These are phyloP conservation scores for Anguilla marmorata DNA, from an alignment of 2,797 vertebrate species.

Conservation along the genomic window DNA sequence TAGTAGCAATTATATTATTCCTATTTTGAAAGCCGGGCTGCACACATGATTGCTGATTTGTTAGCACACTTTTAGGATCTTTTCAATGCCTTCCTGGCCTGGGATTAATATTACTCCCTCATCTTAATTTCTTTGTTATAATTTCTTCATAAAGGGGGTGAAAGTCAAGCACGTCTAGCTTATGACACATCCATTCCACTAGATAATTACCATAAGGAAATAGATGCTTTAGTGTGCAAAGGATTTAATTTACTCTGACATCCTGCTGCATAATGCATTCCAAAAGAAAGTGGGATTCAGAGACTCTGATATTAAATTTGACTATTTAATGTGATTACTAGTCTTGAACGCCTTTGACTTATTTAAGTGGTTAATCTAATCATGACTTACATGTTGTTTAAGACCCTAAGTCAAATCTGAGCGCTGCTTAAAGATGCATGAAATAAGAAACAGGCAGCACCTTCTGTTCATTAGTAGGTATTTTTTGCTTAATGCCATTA, in stretches of 20 bases:
- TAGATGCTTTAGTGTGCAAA: slow-evolving; percentile 98
- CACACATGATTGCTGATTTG: slow-evolving; percentile 86
- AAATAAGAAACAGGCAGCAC: slow-evolving; percentile 76
- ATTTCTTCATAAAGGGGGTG: slow-evolving; percentile 96
- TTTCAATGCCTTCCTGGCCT: slow-evolving; percentile 84
- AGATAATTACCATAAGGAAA: slow-evolving; percentile 99
- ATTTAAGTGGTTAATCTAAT: slow-evolving; percentile 95
- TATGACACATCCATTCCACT: slow-evolving; percentile 99
- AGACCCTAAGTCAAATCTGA: slow-evolving; percentile 80
- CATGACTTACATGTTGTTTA: slow-evolving; percentile 83
- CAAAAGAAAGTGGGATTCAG: slow-evolving; percentile 95
- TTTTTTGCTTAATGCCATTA: slow-evolving; percentile 58
- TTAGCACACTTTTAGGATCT: slow-evolving; percentile 87
- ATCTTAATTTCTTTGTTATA: slow-evolving; percentile 96
- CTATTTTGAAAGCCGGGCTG: slow-evolving; percentile 88
- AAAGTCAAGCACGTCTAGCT: slow-evolving; percentile 97
- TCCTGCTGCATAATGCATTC: slow-evolving; percentile 95
- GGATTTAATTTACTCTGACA: slow-evolving; percentile 99
- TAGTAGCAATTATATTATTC: slow-evolving; percentile 38
- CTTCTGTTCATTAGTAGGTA: slow-evolving; percentile 62
- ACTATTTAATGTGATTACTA: slow-evolving; percentile 99
- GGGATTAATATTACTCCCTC: slow-evolving; percentile 96
- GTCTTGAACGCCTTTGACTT: slow-evolving; percentile 93
- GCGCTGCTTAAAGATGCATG: slow-evolving; percentile 91
- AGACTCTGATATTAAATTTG: slow-evolving; percentile 94